Base-by-base conservation (phyloP, 2,888 invertebrate species). In the Ligdia adustata region DNA sequence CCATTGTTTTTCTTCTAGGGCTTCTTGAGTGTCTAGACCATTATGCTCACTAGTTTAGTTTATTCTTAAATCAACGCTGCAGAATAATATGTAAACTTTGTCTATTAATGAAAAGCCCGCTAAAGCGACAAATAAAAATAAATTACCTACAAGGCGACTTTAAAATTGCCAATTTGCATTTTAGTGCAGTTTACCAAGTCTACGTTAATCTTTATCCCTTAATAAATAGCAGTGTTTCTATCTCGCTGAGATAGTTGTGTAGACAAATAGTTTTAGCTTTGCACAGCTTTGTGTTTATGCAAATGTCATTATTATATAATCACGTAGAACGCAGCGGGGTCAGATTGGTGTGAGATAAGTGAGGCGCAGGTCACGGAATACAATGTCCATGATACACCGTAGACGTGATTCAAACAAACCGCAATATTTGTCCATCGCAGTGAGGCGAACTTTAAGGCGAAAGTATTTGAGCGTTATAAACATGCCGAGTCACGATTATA, bases 341-440 rank as follows among this genome's bases (percentile, higher is more conserved):
- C 65, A 72, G 75, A 72, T 72, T 27, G 38, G 58, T 58, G 53
- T 61, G 59, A 58, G 72, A 74, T 73, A 70, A 62, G 48, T 27
- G 41, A 52, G 45, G 42, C 55, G 57, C 55, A 48, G 64, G 60
- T 64, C 57, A 64, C 65, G 67, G 67, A 66, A 66, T 66, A 59
- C 63, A 62, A 48, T 48, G 63, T 67, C n/a, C n/a, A 59, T 57
- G 61, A 54, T 57, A 58, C 54, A 51, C 26, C 9, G 22, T 22
- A 9, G 9, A 34, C 22, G 9, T 34, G 34, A 24, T 22, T 9
- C 14, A 9, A 13, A 9, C 14, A 14, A 22, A 1, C 9, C 7
- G 12, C 18, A 6, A 9, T 5, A 9, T 32, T 32, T 7, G 9
- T 6, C 16, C 15, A 11, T 18, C 32, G 20, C 18, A 20, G 11